Conservation (phyloP, 64 coral and sea anemone species). For the Actinia tenebrosa region DNA sequence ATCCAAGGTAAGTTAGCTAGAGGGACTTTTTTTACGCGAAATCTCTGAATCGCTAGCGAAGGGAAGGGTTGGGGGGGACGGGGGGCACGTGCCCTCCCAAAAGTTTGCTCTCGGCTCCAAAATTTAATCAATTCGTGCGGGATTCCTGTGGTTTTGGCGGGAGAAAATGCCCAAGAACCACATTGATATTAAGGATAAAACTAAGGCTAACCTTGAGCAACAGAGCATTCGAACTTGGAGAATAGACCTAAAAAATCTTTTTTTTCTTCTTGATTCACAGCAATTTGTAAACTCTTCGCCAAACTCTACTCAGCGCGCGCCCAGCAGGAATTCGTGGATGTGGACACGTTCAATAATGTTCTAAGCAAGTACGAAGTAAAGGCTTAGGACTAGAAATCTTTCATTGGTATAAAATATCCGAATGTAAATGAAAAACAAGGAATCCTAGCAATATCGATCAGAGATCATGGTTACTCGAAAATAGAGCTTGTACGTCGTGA, state of each 20-base stretch:
- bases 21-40: background rate
- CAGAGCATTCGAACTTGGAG: background rate
- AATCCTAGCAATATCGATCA: background rate
- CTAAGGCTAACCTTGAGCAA: no score
- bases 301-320: constrained; percentile 31
- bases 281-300: constrained; percentile 55
- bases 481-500: no score
- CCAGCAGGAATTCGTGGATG: constrained; percentile 32
- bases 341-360: constrained; percentile 49
- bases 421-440: background rate
- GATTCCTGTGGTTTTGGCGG: no score
- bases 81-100: no score
- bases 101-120: no score
- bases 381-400: background rate
- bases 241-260: background rate
- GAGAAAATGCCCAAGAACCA: no score
- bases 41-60: no score
- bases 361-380: constrained; percentile 45
- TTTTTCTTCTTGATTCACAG: constrained; percentile 36
- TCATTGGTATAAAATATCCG: background rate
- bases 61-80: no score
- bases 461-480: background rate
- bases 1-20: constrained; percentile 20
- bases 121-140: no score
- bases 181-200: no score